Conservation (phyloP, 2,888 invertebrate species). For the Teleiodes luculella region DNA sequence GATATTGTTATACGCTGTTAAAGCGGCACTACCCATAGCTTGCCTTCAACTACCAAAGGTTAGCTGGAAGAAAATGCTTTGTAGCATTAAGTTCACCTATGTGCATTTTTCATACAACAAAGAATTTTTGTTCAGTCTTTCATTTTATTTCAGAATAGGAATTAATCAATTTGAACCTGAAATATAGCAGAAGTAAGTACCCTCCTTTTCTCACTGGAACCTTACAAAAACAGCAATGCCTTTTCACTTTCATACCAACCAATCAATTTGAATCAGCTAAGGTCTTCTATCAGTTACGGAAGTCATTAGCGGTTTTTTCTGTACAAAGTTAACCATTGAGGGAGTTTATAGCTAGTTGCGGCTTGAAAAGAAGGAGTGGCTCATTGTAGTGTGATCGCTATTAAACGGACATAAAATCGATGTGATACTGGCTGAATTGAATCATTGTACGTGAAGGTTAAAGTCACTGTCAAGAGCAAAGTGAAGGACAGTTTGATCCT, state of each 20-base stretch:
- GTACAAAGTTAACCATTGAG: constrained; percentile 41
- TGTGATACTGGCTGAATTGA: constrained; percentile 55
- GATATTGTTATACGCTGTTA: too few species aligned
- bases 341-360: constrained; percentile 34
- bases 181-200: too few species aligned
- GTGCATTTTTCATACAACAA: too few species aligned
- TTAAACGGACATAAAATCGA: constrained; percentile 63
- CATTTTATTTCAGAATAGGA: too few species aligned
- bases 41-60: too few species aligned
- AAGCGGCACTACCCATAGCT: too few species aligned
- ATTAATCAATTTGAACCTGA: too few species aligned
- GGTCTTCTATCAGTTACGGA: constrained; percentile 43
- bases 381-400: constrained; percentile 55
- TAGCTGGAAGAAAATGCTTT: too few species aligned
- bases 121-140: too few species aligned
- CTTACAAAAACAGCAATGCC: too few species aligned
- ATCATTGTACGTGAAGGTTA: constrained; percentile 53
- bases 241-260: neutral
- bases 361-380: constrained; percentile 54
- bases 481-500: constrained; percentile 22
- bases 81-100: too few species aligned
- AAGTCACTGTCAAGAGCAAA: constrained; percentile 61
- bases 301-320: constrained; percentile 48
- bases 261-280: constrained; percentile 2
- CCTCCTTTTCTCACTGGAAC: too few species aligned